These are phyloP conservation scores for Ptyas mucosa DNA, from an alignment of 2,113 vertebrate species.

Conservation along the genomic window DNA sequence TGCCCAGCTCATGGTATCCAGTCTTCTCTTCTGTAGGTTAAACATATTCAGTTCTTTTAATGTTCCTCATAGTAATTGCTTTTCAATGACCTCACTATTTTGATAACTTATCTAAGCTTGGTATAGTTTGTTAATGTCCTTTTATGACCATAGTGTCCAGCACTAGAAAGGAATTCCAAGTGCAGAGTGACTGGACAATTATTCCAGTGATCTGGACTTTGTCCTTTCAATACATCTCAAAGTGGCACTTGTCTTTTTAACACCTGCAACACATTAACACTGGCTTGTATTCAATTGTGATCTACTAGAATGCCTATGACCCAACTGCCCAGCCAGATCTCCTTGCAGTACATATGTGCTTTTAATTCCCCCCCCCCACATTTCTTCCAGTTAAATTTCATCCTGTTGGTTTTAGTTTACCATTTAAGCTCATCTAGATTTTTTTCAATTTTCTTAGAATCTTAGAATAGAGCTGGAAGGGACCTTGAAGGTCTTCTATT, in stretches of 20 bases:
- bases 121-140: not conserved
- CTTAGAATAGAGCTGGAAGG: not conserved
- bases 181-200: not conserved
- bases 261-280: not conserved
- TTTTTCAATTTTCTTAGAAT: not conserved
- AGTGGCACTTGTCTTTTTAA: not conserved
- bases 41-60: not conserved
- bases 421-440: not conserved
- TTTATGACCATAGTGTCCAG: not conserved
- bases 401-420: not conserved
- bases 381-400: not conserved
- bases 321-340: not conserved
- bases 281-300: not conserved
- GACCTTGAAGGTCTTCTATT: not conserved
- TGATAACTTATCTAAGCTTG: not conserved
- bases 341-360: not conserved
- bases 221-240: not conserved
- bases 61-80: not conserved
- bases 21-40: not conserved
- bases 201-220: not conserved
- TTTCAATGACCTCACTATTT: not conserved
- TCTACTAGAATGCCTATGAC: not conserved
- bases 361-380: not conserved
- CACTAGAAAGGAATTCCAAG: not conserved
- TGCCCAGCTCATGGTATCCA: too few species aligned